Evolutionary conservation across 2,113 vertebrate species (phyloP), one percentile per base, ranked within the genome.

Genomic region (Progne subis): DNA sequence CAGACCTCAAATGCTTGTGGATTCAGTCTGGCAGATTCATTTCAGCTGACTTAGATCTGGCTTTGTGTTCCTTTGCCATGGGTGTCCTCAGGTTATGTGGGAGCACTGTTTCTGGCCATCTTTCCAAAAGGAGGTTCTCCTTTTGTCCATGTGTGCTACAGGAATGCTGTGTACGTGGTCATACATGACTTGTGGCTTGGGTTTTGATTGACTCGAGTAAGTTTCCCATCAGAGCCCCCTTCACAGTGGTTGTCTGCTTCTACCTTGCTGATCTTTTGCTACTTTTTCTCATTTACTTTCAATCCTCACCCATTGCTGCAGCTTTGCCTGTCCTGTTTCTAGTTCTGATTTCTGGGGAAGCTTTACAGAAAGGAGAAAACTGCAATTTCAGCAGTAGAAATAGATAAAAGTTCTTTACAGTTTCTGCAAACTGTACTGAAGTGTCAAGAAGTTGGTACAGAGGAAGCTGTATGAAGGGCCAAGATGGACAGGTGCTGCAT

Each of bases 81-180:
- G 64, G 23, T 76, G 39, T 43, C 25, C 29, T 17, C 20, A 21
- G 37, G 11, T 77, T 82, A 56, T 0, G 1, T 31, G 23, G 50
- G 7, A n/a, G 29, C 32, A 19, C 29, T n/a, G 8, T 60, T 76
- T 68, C 43, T 76, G 67, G 31, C 18, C 1, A 1, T 8, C 12
- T 69, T 20, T 74, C 49, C 50, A 57, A 53, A 68, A 69, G n/a
- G 29, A 49, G 3, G 7, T 23, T 60, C 24, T 68, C 34, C 17
- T 78, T 39, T 53, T 24, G 14, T 19, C 28, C 26, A 3, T 5
- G 15, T 23, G 55, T 44, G 21, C 50, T 74, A 34, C 26, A 87
- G 34, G 26, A 43, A 14, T 56, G 34, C 46, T 52, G 18, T 0
- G 0, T 34, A 32, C 0, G 0, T 71, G 56, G 19, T 8, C 0